A percentile compares a stretch with the other conserved stretches of the same genome.
Evolutionary conservation across 2,888 invertebrate genomes (phyloP).

Genomic region (Agelastica alni): DNA sequence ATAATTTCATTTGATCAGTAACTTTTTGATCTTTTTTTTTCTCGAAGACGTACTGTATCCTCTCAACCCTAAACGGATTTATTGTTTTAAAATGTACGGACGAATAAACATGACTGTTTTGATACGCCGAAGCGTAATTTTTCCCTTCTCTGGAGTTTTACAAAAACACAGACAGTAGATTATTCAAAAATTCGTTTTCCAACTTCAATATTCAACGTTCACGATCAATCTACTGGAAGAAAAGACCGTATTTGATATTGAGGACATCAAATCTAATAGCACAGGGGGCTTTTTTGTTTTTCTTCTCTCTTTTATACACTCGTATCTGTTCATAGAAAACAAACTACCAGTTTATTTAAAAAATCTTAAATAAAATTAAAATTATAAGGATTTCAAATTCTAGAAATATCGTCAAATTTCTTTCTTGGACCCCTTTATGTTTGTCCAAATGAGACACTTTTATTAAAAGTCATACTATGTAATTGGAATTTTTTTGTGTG

Average conservation of each 20-base stretch:
- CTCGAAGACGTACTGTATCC: not conserved
- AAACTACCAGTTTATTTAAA: not conserved
- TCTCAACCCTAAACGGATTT: not conserved
- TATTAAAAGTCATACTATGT: too few relatives aligned
- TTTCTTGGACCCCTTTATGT: too few relatives aligned
- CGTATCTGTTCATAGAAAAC: too few relatives aligned
- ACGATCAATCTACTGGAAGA: constrained; percentile 5
- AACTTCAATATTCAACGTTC: constrained; percentile 1
- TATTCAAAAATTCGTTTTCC: constrained; percentile 2
- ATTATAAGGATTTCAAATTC: too few relatives aligned
- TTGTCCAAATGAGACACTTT: too few relatives aligned
- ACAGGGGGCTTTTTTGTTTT: not conserved
- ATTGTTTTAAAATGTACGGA: not conserved
- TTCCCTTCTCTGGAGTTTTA: not conserved
- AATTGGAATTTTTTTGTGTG: too few relatives aligned
- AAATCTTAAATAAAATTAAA: not conserved
- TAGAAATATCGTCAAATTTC: too few relatives aligned
- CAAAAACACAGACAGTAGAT: not conserved
- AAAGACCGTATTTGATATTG: constrained; percentile 1
- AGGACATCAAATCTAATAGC: not conserved
- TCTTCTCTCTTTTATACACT: too few relatives aligned
- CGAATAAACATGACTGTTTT: not conserved
- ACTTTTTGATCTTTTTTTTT: not conserved
- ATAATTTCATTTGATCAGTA: not conserved
- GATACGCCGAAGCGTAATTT: constrained; percentile 3